Evolutionary conservation across 1,140 invertebrate genomes (phyloP).

Genomic region (Dendrolimus punctatus): DNA sequence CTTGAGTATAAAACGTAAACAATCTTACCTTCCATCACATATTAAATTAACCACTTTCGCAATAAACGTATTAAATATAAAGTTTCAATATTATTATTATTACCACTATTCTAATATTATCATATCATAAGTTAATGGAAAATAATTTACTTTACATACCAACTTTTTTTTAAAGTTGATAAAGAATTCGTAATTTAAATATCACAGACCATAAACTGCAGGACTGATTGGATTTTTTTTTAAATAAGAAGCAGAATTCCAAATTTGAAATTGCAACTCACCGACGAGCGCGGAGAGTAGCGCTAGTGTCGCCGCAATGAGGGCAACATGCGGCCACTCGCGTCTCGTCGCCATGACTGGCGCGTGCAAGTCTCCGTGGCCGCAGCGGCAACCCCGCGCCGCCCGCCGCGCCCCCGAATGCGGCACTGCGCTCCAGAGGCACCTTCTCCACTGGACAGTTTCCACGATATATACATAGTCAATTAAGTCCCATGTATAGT

Average conservation of each 20-base stretch:
- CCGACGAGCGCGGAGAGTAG: slow-evolving; percentile 43
- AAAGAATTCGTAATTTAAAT: too few relatives aligned
- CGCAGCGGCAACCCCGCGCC: slow-evolving; percentile 28
- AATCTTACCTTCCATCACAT: too few relatives aligned
- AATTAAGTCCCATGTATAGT: not conserved
- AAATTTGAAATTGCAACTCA: slow-evolving; percentile 33
- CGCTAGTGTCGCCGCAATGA: slow-evolving; percentile 22
- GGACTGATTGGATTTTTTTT: too few relatives aligned
- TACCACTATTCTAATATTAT: too few relatives aligned
- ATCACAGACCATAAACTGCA: too few relatives aligned
- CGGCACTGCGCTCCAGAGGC: slow-evolving; percentile 49
- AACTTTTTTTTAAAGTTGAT: too few relatives aligned
- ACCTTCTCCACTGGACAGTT: not conserved
- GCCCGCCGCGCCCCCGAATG: slow-evolving; percentile 54
- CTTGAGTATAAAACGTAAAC: too few relatives aligned
- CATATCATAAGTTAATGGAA: too few relatives aligned
- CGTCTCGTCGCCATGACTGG: slow-evolving; percentile 39
- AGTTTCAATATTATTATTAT: too few relatives aligned
- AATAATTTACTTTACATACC: too few relatives aligned
- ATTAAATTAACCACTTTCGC: too few relatives aligned
- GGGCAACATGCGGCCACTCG: slow-evolving; percentile 11
- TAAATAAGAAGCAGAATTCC: not conserved
- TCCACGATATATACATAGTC: not conserved
- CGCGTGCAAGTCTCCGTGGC: slow-evolving; percentile 22
- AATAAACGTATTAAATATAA: too few relatives aligned